These are phyloP conservation scores for Chromoteleia sp. DNA, from an alignment of 2,888 invertebrate species.

Conservation along the genomic window DNA sequence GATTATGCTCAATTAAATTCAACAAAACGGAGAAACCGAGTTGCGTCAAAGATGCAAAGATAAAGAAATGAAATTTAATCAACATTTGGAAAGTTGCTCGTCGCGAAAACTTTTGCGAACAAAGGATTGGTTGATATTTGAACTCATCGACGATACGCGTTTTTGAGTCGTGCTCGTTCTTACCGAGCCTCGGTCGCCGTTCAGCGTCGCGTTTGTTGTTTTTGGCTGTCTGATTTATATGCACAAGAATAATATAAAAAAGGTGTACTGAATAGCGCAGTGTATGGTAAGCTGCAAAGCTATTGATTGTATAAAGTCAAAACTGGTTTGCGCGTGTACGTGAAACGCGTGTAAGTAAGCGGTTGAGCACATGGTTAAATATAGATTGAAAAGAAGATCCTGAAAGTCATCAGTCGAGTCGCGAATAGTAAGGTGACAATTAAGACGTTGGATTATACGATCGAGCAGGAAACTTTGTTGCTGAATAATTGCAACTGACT, in stretches of 20 bases:
- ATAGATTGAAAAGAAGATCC: constrained; percentile 66
- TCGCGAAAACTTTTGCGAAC: neutral
- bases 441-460: constrained; percentile 57
- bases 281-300: constrained; percentile 58
- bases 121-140: constrained; percentile 4
- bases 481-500: constrained; percentile 46
- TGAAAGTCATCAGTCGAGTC: constrained; percentile 65
- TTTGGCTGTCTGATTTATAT: constrained; percentile 59
- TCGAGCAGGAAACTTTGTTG: constrained; percentile 34
- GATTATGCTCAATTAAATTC: too few relatives aligned
- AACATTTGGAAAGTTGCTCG: neutral
- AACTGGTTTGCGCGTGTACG: constrained; percentile 68
- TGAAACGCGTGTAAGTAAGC: constrained; percentile 60
- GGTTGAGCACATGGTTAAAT: constrained; percentile 63
- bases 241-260: constrained; percentile 59
- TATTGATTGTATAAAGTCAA: constrained; percentile 65
- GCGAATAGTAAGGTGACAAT: constrained; percentile 62
- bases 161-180: constrained; percentile 7
- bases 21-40: too few relatives aligned
- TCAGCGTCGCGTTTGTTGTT: constrained; percentile 43
- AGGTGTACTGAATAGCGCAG: constrained; percentile 44
- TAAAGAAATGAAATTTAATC: neutral
- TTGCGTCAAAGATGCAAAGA: too few relatives aligned
- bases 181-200: constrained; percentile 22
- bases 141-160: neutral